Conservation (phyloP, 2,113 vertebrate genomes). For the Panthera tigris region DNA sequence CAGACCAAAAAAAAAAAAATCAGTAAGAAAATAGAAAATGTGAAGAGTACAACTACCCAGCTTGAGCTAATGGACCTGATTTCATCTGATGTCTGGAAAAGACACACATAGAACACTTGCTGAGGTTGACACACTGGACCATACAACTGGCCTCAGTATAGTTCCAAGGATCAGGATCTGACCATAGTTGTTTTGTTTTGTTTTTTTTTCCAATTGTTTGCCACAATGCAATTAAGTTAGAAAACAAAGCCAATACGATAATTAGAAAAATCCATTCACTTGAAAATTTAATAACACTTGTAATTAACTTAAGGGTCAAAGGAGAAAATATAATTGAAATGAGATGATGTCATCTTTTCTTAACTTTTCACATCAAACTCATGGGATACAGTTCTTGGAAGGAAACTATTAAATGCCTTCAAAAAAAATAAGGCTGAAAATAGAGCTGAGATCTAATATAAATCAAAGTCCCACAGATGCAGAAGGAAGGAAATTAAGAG, state of each 20-base stretch:
- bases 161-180: neutral
- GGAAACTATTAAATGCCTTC: neutral
- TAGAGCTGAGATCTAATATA: neutral
- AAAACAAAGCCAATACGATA: neutral
- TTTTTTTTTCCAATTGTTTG: no score
- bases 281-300: slow-evolving; percentile 32
- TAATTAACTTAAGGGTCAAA: neutral
- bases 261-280: slow-evolving; percentile 30
- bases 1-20: neutral
- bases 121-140: neutral
- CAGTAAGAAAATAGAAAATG: neutral
- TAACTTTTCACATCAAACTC: neutral
- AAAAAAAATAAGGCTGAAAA: neutral
- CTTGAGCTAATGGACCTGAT: neutral
- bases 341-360: neutral
- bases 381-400: neutral
- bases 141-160: neutral
- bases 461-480: neutral
- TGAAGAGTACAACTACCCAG: neutral
- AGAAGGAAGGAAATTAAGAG: slow-evolving; percentile 13
- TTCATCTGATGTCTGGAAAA: neutral
- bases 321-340: slow-evolving; percentile 45
- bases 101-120: rapidly evolving
- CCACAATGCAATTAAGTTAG: neutral
- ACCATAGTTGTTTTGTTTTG: neutral